phyloP scores from a whole-genome alignment of 2,888 invertebrate species.

The Gari tellinella region DNA sequence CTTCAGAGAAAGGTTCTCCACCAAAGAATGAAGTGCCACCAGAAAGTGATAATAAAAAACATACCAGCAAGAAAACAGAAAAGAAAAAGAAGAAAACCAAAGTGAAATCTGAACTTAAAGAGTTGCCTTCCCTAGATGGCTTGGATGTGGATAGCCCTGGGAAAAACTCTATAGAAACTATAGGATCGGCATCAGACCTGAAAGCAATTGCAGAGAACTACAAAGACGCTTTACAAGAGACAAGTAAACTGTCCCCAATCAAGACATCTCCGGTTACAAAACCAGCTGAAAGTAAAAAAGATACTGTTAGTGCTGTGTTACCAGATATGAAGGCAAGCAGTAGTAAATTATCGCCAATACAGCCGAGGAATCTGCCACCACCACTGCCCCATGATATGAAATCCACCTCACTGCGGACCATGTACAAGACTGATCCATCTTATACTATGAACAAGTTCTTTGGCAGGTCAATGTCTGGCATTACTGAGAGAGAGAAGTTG shows the following conservation, averaged over 20 bases:
- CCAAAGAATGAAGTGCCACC: not conserved
- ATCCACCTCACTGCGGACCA: constrained; percentile 67
- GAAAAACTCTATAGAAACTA: constrained; percentile 43
- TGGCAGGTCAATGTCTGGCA: constrained; percentile 51
- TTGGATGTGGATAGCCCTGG: constrained; percentile 32
- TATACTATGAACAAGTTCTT: constrained; percentile 58
- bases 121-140: constrained; percentile 42
- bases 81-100: constrained; percentile 44
- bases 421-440: constrained; percentile 72
- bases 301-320: too few species aligned
- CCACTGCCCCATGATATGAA: constrained; percentile 70
- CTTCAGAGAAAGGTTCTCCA: constrained; percentile 22
- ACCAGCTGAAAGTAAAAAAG: too few species aligned
- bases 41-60: constrained; percentile 22
- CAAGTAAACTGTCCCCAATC: constrained; percentile 8
- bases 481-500: constrained; percentile 19
- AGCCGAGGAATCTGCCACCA: constrained; percentile 65
- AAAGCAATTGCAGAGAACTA: constrained; percentile 60
- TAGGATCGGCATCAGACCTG: constrained; percentile 60
- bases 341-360: constrained; percentile 64
- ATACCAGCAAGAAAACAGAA: constrained; percentile 28
- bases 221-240: constrained; percentile 36
- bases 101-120: constrained; percentile 22
- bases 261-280: constrained; percentile 18
- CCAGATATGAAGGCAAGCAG: constrained; percentile 54